Evolutionary conservation across 2,888 invertebrate species (phyloP), one percentile per base, ranked within the genome.

Genomic region (Plagiodera versicolora): DNA sequence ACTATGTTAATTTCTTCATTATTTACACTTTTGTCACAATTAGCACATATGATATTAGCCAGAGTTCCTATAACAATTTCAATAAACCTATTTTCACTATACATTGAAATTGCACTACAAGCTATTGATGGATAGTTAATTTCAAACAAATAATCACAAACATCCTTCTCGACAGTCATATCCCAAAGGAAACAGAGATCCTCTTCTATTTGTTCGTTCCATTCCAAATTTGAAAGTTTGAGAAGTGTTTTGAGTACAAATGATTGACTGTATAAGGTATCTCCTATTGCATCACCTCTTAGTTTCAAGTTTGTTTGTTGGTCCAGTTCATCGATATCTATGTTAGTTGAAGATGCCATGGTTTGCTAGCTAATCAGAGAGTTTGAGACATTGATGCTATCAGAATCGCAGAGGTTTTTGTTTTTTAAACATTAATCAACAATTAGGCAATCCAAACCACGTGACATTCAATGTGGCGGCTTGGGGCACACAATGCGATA

Each of bases 31-130:
- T 81, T 80, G 54, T 82, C 79, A 1, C 87, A 84, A 62, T 84
- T 83, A 59, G 84, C 82, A 61, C 88, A 84, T 70, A 89, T 89
- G 64, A 95, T 88, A 78, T 95, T 95, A 1, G 89, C 92, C 60
- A 94, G 82, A 56, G 94, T 91, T 5, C 95, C 95, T 14, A 95
- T 81, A 35, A 92, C 81, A 67, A 95, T 91, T 83, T 95, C 95
- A 51, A 86, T 84, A 32, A 91, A 81, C 67, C 93, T 83, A 45
- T 63, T 60, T 0, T 88, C 84, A 51, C 84, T 83, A 4, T 87
- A 83, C 11, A 79, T 79, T 48, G 82, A 81, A 50, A 89, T 74
- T 0, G 84, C 83, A 59, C 85, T 82, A 67, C 84, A 81, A 14
- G 89, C 85, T 16, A 92, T 80, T 57, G 87, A 85, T 3, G 91